Percentiles rank a stretch among this genome's conserved stretches.
phyloP scores from a whole-genome alignment of 2,797 vertebrate genomes.

The Sylvilagus floridanus region DNA sequence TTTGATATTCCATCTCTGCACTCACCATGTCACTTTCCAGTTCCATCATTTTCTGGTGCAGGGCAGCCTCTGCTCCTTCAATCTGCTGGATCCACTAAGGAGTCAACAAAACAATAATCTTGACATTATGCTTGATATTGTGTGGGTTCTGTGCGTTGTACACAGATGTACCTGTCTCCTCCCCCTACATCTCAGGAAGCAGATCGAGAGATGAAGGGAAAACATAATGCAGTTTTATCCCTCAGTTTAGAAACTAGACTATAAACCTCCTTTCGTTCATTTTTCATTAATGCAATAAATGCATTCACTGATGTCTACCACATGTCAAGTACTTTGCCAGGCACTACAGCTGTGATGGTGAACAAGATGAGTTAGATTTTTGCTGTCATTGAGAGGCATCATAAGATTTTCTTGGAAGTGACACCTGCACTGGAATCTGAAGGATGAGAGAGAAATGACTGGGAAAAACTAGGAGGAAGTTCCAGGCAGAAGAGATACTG shows the following conservation, averaged over 20 bases:
- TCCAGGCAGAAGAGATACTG: not conserved
- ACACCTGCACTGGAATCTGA: not conserved
- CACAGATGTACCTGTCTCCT: not conserved
- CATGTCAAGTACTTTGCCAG: not conserved
- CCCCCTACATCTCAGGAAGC: not conserved
- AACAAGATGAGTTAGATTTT: not conserved
- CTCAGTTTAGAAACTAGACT: not conserved
- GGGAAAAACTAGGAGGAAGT: not conserved
- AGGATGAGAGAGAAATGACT: not conserved
- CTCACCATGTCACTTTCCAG: conserved; percentile 98
- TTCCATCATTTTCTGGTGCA: conserved; percentile 99
- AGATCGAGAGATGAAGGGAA: not conserved
- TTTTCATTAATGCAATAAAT: not conserved
- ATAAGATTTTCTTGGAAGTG: not conserved
- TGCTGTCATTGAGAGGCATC: not conserved
- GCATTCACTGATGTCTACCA: not conserved
- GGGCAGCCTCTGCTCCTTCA: conserved; percentile 97
- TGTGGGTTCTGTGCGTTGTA: rapidly evolving
- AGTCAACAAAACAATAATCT: conserved; percentile 68
- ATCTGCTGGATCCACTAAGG: conserved; percentile 99
- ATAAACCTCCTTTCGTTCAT: not conserved
- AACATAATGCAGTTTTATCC: not conserved
- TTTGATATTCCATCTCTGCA: not conserved
- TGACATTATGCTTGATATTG: too few relatives aligned
- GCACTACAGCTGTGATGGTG: not conserved